Conservation (phyloP, 2,888 invertebrate genomes). For the Nemoura dubitans region DNA sequence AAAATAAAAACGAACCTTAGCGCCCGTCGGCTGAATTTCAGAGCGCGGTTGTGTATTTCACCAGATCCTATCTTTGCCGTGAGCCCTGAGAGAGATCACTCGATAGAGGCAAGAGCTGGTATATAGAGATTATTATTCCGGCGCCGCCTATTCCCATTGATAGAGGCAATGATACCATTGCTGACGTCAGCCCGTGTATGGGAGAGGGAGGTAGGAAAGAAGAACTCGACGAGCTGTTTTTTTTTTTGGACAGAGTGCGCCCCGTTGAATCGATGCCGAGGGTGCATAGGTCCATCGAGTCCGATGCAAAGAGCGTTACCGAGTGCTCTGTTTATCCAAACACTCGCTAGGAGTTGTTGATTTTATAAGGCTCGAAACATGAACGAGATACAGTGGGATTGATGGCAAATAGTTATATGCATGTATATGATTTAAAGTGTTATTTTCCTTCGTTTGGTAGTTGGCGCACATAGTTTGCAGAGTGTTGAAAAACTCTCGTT, state of each 20-base stretch:
- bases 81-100: background rate
- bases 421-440: too few relatives aligned
- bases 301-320: too few relatives aligned
- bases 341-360: too few relatives aligned
- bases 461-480: too few relatives aligned
- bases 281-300: too few relatives aligned
- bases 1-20: background rate
- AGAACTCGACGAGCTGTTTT: background rate
- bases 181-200: background rate
- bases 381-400: too few relatives aligned
- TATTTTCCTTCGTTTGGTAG: too few relatives aligned
- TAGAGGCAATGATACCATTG: background rate
- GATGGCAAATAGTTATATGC: too few relatives aligned
- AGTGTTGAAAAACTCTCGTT: too few relatives aligned
- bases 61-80: too few relatives aligned
- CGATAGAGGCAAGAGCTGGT: background rate
- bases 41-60: background rate
- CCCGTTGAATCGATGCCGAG: background rate
- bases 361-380: too few relatives aligned
- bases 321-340: too few relatives aligned
- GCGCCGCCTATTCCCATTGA: background rate
- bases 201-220: background rate
- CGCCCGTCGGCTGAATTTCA: background rate
- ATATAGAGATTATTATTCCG: background rate
- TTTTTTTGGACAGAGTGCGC: background rate